phyloP scores from a whole-genome alignment of 1,140 invertebrate species.

The Tetraneura akinire region DNA sequence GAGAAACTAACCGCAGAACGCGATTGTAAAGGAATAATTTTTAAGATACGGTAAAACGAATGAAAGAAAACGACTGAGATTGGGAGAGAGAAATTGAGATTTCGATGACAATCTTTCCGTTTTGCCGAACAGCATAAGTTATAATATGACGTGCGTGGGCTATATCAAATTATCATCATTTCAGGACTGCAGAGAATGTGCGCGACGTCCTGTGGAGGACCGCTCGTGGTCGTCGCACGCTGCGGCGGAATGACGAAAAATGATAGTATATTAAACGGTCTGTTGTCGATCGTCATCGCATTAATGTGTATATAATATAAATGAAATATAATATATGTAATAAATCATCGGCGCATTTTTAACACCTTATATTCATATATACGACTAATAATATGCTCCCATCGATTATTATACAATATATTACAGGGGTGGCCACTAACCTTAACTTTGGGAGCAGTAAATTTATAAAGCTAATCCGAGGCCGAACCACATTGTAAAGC shows the following conservation, averaged over 20 bases:
- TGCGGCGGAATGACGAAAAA: background rate
- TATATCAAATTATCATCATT: background rate
- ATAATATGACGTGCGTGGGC: background rate
- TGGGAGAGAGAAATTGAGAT: background rate
- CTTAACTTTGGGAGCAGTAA: too few species aligned
- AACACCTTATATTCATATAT: slow-evolving; percentile 32
- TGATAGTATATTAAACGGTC: slow-evolving; percentile 5
- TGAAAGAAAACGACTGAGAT: background rate
- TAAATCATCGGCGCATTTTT: slow-evolving; percentile 35
- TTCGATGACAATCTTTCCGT: slow-evolving; percentile 35
- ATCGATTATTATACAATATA: background rate
- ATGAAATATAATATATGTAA: background rate
- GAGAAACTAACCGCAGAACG: too few species aligned
- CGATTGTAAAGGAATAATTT: too few species aligned
- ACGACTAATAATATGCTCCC: slow-evolving; percentile 41
- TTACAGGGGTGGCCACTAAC: too few species aligned
- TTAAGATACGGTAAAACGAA: too few species aligned
- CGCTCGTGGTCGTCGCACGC: slow-evolving; percentile 38
- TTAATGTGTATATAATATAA: background rate
- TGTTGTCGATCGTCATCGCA: background rate
- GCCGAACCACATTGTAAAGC: too few species aligned
- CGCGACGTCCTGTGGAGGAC: slow-evolving; percentile 34
- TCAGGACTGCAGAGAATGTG: background rate
- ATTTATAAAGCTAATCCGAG: too few species aligned
- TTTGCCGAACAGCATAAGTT: too few species aligned